These are phyloP conservation scores for Seira ritae DNA, from an alignment of 2,888 invertebrate genomes.

Conservation along the genomic window DNA sequence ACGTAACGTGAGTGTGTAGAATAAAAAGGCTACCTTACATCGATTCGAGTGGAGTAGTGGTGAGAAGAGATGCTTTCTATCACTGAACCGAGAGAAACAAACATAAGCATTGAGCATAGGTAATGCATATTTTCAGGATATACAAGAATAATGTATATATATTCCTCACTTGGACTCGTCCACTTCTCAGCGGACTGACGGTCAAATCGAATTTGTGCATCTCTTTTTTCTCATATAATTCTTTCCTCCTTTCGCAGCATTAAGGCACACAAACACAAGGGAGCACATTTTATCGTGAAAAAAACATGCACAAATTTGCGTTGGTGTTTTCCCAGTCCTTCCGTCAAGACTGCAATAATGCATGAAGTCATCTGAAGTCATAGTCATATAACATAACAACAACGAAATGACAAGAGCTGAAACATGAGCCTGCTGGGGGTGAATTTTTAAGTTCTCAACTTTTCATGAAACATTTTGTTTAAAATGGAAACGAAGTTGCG, in stretches of 20 bases:
- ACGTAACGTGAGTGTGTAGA: constrained; percentile 9
- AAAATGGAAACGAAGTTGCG: not conserved
- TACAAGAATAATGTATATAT: constrained; percentile 9
- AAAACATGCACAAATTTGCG: constrained; percentile 6
- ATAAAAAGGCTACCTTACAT: constrained; percentile 19
- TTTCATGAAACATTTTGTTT: constrained; percentile 1
- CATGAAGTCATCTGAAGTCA: constrained; percentile 1
- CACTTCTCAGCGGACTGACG: constrained; percentile 12
- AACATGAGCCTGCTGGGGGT: not conserved
- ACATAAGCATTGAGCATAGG: not conserved
- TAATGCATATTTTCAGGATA: not conserved
- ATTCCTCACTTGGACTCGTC: constrained; percentile 56
- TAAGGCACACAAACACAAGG: not conserved
- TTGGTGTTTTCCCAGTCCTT: constrained; percentile 9
- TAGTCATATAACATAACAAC: constrained; percentile 1
- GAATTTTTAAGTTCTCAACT: constrained; percentile 13
- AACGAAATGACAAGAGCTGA: not conserved
- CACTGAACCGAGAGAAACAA: constrained; percentile 19
- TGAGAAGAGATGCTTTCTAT: constrained; percentile 16
- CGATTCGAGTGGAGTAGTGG: not conserved
- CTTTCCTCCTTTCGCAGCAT: not conserved
- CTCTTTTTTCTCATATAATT: constrained; percentile 18
- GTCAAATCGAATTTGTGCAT: constrained; percentile 47
- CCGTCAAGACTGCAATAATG: constrained; percentile 14
- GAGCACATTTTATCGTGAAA: not conserved